A percentile compares a stretch with the other conserved stretches of the same genome.
phyloP scores from a whole-genome alignment of 2,113 vertebrate genomes.

The Oreocharis arfaki region DNA sequence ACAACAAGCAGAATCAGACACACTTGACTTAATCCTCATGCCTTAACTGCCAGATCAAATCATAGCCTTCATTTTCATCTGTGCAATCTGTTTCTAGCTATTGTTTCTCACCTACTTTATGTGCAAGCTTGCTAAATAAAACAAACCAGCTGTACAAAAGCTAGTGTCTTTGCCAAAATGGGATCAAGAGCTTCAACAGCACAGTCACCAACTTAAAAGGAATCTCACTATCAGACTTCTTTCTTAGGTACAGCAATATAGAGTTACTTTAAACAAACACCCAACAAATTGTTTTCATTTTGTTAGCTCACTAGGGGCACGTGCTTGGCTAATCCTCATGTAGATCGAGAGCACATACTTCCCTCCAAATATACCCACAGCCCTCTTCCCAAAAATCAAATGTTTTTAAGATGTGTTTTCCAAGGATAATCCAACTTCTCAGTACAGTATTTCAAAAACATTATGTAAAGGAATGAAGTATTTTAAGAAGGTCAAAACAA shows the following conservation, averaged over 20 bases:
- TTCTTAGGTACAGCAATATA: neutral
- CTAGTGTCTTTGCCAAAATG: neutral
- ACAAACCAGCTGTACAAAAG: neutral
- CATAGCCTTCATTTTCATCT: neutral
- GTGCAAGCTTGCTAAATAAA: slow-evolving; percentile 39
- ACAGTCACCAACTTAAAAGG: neutral
- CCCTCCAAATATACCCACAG: neutral
- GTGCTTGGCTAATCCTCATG: neutral
- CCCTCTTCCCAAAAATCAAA: neutral
- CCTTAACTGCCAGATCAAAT: slow-evolving; percentile 26
- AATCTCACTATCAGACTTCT: neutral
- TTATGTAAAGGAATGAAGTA: neutral
- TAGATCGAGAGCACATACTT: rapidly evolving
- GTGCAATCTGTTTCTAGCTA: slow-evolving; percentile 16
- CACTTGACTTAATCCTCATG: slow-evolving; percentile 12
- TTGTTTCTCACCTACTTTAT: slow-evolving; percentile 28
- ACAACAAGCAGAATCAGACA: neutral
- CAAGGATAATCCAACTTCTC: neutral
- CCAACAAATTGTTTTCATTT: neutral
- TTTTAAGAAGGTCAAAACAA: neutral
- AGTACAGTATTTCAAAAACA: neutral
- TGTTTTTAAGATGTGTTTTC: neutral
- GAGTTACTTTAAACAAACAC: neutral
- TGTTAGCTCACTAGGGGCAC: neutral
- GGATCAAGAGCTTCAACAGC: neutral